phyloP scores from a whole-genome alignment of 2,888 invertebrate species.

The Lasioglossum pauxillum region DNA sequence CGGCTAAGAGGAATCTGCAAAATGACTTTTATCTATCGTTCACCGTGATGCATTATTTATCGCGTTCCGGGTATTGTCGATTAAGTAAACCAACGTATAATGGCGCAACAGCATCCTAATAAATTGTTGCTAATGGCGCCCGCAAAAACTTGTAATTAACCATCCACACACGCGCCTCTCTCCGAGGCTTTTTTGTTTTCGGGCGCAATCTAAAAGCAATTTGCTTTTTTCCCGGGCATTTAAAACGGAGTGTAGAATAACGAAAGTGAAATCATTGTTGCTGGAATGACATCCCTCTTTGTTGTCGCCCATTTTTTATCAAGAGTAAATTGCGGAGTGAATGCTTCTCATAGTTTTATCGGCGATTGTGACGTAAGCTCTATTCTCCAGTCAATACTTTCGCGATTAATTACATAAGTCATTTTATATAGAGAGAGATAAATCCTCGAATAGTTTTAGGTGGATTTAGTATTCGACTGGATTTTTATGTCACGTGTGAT shows the following conservation, averaged over 20 bases:
- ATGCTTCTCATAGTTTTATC: not conserved
- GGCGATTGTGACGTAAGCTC: not conserved
- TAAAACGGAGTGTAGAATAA: not conserved
- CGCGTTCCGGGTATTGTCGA: not conserved
- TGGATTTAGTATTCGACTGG: not conserved
- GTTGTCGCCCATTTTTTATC: not conserved
- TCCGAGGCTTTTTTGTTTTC: not conserved
- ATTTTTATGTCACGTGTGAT: not conserved
- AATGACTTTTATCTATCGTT: conserved; percentile 21
- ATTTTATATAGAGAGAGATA: not conserved
- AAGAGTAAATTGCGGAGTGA: not conserved
- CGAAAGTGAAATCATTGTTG: not conserved
- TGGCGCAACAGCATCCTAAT: not conserved
- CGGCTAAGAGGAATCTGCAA: conserved; percentile 17
- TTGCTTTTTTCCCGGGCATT: not conserved
- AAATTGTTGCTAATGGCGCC: not conserved
- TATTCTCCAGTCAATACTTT: not conserved
- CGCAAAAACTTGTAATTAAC: not conserved
- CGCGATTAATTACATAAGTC: not conserved
- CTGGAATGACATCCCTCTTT: not conserved
- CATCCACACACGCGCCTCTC: not conserved
- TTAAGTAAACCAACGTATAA: not conserved
- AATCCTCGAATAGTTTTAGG: not conserved
- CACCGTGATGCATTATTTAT: conserved; percentile 1
- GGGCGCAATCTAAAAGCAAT: not conserved